A percentile compares a stretch with the other conserved stretches of the same genome.
Conservation (phyloP, 1,140 invertebrate genomes). For the Varroa destructor region DNA sequence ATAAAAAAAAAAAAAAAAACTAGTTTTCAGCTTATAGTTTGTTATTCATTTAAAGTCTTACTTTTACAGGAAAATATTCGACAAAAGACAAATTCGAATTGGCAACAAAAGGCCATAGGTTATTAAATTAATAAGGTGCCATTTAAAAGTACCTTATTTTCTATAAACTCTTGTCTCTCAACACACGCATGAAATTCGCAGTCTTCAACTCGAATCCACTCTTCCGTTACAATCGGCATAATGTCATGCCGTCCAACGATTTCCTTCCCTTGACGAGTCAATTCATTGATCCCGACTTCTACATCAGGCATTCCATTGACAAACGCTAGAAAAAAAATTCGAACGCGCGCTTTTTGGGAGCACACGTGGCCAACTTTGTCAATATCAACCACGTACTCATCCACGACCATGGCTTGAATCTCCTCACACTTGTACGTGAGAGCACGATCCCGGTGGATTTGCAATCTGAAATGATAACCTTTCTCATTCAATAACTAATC, state of each 20-base stretch:
- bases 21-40: no score
- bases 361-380: conserved; percentile 66
- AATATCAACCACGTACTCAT: conserved; percentile 89
- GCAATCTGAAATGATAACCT: conserved; percentile 51
- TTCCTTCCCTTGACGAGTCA: conserved; percentile 89
- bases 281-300: conserved; percentile 93
- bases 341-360: conserved; percentile 82
- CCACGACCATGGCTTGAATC: conserved; percentile 85
- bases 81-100: no score
- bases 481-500: background rate
- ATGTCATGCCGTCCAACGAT: conserved; percentile 97
- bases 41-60: no score
- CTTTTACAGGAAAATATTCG: no score
- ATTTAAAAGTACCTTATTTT: conserved; percentile 69
- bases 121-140: background rate
- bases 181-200: conserved; percentile 89
- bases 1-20: background rate
- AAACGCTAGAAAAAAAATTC: conserved; percentile 90
- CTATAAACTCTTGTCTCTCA: conserved; percentile 77
- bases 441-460: conserved; percentile 69
- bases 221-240: conserved; percentile 95
- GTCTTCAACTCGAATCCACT: conserved; percentile 92
- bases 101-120: no score
- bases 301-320: conserved; percentile 72
- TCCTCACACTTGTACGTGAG: conserved; percentile 95